A percentile compares a stretch with the other conserved stretches of the same genome.
Evolutionary conservation across 2,888 invertebrate species (phyloP).

Genomic region (Tipula lateralis): DNA sequence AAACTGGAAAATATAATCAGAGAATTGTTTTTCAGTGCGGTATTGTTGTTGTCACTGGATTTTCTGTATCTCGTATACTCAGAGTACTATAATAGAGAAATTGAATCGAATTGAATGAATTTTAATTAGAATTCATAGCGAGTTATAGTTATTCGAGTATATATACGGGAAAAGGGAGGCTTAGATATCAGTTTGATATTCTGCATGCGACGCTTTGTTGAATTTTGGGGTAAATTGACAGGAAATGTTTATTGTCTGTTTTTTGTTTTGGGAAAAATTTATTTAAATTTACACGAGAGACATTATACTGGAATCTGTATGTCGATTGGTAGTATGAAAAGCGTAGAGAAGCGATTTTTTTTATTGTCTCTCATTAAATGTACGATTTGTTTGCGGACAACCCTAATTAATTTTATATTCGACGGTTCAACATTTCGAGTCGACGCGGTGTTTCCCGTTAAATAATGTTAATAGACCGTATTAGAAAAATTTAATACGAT

Average conservation of each 20-base stretch:
- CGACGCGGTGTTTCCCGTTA: too few relatives aligned
- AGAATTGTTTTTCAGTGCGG: neutral
- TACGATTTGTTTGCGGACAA: neutral
- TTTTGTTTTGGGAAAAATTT: neutral
- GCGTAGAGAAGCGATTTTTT: neutral
- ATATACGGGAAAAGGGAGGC: neutral
- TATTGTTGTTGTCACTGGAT: neutral
- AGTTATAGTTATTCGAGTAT: too few relatives aligned
- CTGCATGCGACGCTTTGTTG: neutral
- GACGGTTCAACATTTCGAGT: too few relatives aligned
- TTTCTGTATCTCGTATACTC: neutral
- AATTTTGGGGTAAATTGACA: conserved; percentile 11
- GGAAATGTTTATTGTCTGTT: conserved; percentile 14
- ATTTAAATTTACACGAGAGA: neutral
- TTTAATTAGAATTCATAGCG: conserved; percentile 4
- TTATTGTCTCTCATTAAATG: neutral
- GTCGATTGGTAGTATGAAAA: too few relatives aligned
- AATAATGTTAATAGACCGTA: too few relatives aligned
- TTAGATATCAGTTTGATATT: neutral
- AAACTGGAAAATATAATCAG: neutral
- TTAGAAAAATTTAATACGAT: too few relatives aligned
- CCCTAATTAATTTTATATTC: neutral
- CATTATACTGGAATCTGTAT: neutral
- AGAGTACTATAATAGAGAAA: neutral
- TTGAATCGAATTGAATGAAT: conserved; percentile 24